A percentile compares a stretch with the other conserved stretches of the same genome.
Conservation (phyloP, 2,888 invertebrate genomes). For the Chloroclystis v-ata region DNA sequence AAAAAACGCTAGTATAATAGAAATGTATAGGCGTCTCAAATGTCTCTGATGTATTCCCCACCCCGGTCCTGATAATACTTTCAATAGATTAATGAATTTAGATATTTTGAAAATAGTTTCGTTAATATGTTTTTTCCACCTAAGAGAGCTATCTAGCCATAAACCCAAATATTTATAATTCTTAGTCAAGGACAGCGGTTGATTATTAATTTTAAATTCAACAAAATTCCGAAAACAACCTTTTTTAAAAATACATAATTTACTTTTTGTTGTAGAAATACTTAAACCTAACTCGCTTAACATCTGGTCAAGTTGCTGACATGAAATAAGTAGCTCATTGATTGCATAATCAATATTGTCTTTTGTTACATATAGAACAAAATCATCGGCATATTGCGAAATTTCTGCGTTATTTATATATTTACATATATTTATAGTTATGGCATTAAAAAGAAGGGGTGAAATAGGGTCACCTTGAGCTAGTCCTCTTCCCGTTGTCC, state of each 20-base stretch:
- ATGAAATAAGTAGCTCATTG: not conserved
- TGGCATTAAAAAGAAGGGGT: slow-evolving; percentile 35
- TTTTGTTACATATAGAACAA: not conserved
- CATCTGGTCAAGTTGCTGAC: not conserved
- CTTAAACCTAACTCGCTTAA: not conserved
- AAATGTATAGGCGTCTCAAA: not conserved
- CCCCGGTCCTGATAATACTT: slow-evolving; percentile 9
- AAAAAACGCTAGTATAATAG: too few relatives aligned
- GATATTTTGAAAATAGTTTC: not conserved
- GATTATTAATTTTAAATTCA: not conserved
- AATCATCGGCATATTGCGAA: slow-evolving; percentile 30
- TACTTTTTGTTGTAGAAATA: not conserved
- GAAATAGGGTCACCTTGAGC: slow-evolving; percentile 37
- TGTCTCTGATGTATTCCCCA: slow-evolving; percentile 6
- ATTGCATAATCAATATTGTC: not conserved
- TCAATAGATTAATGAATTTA: slow-evolving; percentile 7
- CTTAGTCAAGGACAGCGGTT: not conserved
- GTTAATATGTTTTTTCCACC: slow-evolving; percentile 5
- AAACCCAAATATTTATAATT: not conserved
- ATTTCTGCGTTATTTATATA: slow-evolving; percentile 12
- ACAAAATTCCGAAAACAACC: not conserved
- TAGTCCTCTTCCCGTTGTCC: not conserved
- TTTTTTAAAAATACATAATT: slow-evolving; percentile 3
- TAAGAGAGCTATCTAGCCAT: slow-evolving; percentile 2
- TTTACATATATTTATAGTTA: slow-evolving; percentile 22